Base-by-base conservation (phyloP, 2,113 vertebrate genomes). In the Strigops habroptila region DNA sequence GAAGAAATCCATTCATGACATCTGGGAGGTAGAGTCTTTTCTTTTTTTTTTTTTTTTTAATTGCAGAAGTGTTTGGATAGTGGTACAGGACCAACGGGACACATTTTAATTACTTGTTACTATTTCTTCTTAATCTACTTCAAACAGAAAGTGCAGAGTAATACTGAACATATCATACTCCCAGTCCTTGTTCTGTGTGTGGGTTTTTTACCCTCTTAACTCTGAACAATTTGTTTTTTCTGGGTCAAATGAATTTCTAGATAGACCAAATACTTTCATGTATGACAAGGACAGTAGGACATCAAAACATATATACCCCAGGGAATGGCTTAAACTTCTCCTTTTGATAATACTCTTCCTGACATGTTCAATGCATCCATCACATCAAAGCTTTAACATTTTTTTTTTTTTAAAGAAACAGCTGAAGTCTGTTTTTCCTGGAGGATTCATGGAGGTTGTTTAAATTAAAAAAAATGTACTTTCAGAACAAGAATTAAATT, bases 261-360 rank as follows among this genome's bases (percentile, higher is more conserved):
- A 93, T 91, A 96, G 95, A 96, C 83, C 79, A 93, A 96, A 95
- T 87, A 94, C 96, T 98, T 98, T 97, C 86, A 97, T 97, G 85
- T 96, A 82, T 96, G 96, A 95, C 95, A 97, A 97, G 96, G 97
- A 97, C 93, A 98, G 95, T 95, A 76, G 82, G 94, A 97, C 96
- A 97, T 97, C 96, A 97, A 97, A 97, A 97, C 91, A 83, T 52
- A 64, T 93, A 94, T 96, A 89, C 89, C 95, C 90, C 37, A 75
- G 93, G 96, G 96, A 97, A 95, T 18, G 51, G 78, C 93, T 98
- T 87, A 97, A 96, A 96, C 63, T 70, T 92, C 65, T 97, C 78
- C 74, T 97, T 98, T 97, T 97, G 97, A 98, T 97, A 97, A 91
- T 95, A 97, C 96, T 97, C 93, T 97, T 96, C 83, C 81, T 97